Evolutionary conservation across 1,140 invertebrate genomes (phyloP).

Genomic region (Diploscapter pachys): DNA sequence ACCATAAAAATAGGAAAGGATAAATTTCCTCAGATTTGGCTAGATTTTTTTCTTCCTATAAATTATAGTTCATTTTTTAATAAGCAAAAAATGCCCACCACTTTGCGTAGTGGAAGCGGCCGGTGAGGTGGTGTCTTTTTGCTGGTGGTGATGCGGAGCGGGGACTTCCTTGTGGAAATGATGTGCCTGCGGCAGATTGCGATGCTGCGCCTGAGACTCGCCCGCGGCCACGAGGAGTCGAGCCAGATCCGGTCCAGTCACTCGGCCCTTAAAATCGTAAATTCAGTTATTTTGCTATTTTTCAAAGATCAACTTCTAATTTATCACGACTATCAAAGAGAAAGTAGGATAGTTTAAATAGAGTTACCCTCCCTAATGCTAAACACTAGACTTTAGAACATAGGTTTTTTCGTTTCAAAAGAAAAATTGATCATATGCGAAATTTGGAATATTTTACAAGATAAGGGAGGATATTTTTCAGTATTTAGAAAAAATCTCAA

Average conservation of each 20-base stretch:
- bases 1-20: neutral
- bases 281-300: conserved; percentile 7
- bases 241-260: conserved; percentile 32
- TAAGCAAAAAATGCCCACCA: too few relatives aligned
- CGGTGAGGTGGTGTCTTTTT: conserved; percentile 1
- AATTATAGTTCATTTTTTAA: neutral
- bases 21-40: too few relatives aligned
- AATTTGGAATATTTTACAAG: too few relatives aligned
- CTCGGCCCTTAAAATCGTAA: neutral
- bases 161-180: neutral
- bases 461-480: too few relatives aligned
- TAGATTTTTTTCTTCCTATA: neutral
- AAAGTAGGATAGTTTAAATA: neutral
- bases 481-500: too few relatives aligned
- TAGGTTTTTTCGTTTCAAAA: too few relatives aligned
- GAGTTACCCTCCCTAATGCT: conserved; percentile 9
- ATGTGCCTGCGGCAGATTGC: conserved; percentile 11
- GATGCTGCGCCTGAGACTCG: neutral
- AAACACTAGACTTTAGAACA: too few relatives aligned
- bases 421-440: too few relatives aligned
- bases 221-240: conserved; percentile 6
- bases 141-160: neutral
- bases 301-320: conserved; percentile 1
- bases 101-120: neutral
- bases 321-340: neutral